phyloP scores from a whole-genome alignment of 2,113 vertebrate genomes.

The Atherinomorus stipes region DNA sequence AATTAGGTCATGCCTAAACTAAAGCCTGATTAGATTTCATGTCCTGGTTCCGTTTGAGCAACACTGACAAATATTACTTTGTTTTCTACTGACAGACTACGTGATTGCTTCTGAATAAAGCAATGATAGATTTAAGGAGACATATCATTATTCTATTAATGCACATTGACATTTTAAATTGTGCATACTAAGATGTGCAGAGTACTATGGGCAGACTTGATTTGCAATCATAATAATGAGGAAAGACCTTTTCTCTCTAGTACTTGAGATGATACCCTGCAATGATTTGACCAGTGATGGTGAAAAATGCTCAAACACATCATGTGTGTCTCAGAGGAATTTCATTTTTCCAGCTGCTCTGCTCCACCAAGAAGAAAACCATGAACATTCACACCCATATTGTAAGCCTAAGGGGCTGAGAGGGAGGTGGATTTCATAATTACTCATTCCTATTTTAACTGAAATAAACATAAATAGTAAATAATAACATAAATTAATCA shows the following conservation, averaged over 20 bases:
- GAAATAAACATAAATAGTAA: neutral
- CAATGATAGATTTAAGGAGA: conserved; percentile 52
- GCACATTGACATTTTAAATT: conserved; percentile 60
- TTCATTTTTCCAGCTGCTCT: neutral
- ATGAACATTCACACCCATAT: neutral
- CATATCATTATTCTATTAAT: conserved; percentile 60
- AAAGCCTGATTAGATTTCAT: conserved; percentile 69
- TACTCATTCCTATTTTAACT: too few species aligned
- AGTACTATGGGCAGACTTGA: conserved; percentile 20
- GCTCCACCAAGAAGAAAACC: conserved; percentile 11
- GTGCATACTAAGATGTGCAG: neutral
- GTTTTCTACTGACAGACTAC: conserved; percentile 50
- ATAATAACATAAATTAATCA: neutral
- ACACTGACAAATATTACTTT: conserved; percentile 60
- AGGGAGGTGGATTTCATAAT: neutral
- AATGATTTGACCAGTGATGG: neutral
- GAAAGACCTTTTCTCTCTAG: conserved; percentile 11
- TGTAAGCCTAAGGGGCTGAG: neutral
- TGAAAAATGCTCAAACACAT: neutral
- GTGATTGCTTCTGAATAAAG: conserved; percentile 63
- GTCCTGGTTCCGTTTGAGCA: conserved; percentile 67
- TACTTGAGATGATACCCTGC: neutral
- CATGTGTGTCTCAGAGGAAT: neutral
- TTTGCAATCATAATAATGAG: conserved; percentile 40
- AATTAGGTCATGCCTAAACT: conserved; percentile 68